These are phyloP conservation scores for Campopleginae sp. DNA, from an alignment of 2,888 invertebrate genomes.

Conservation along the genomic window DNA sequence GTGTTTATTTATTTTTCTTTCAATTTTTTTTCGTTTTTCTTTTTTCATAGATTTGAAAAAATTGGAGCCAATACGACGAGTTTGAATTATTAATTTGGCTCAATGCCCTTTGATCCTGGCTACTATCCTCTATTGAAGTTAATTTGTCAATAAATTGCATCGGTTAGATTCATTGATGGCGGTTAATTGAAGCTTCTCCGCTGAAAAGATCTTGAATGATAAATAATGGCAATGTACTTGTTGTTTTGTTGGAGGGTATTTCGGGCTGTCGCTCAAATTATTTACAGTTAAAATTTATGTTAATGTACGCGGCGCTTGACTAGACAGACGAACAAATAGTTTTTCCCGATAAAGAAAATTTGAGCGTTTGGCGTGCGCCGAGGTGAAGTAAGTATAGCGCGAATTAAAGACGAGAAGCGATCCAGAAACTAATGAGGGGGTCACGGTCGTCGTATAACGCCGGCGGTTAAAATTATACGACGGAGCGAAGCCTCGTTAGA, in stretches of 20 bases:
- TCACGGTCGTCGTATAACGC: conserved; percentile 58
- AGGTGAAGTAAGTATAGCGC: no score
- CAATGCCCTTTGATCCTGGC: not conserved
- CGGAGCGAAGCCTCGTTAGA: not conserved
- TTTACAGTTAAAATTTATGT: not conserved
- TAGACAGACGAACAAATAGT: not conserved
- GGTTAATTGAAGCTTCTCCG: conserved; percentile 7
- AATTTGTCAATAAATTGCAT: conserved; percentile 45
- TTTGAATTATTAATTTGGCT: not conserved
- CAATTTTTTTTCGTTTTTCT: not conserved
- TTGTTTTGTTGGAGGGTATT: no score
- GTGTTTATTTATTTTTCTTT: not conserved
- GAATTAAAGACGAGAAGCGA: no score
- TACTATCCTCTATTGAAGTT: conserved; percentile 31
- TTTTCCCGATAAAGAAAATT: not conserved
- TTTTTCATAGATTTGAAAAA: not conserved
- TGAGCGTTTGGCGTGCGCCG: not conserved
- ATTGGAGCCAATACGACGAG: not conserved
- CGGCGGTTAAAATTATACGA: conserved; percentile 36
- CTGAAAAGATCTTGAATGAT: no score
- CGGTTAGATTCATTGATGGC: conserved; percentile 9
- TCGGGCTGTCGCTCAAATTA: no score
- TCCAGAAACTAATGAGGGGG: conserved; percentile 56
- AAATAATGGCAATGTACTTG: no score
- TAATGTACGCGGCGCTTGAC: not conserved